These are phyloP conservation scores for Asarcornis scutulata DNA, from an alignment of 2,113 vertebrate species.

Conservation along the genomic window DNA sequence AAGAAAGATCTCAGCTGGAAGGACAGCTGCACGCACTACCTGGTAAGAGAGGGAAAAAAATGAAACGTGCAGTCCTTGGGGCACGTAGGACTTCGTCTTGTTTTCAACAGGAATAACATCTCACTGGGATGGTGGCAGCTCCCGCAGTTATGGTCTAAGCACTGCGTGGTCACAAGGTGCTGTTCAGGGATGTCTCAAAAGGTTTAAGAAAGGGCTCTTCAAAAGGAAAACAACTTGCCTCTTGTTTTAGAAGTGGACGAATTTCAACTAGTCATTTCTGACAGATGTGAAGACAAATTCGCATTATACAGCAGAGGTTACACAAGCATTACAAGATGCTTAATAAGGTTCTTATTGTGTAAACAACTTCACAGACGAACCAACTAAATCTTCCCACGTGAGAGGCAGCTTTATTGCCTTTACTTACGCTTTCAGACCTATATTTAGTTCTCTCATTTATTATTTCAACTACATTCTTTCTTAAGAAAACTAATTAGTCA, in stretches of 20 bases:
- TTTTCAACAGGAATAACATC: background rate
- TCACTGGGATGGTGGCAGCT: background rate
- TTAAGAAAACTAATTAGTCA: constrained; percentile 2
- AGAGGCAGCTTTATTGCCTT: background rate
- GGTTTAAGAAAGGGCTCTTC: background rate
- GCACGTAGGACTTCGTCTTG: background rate
- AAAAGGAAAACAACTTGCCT: background rate
- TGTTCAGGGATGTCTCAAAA: background rate
- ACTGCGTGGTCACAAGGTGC: accelerated
- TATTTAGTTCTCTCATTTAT: background rate
- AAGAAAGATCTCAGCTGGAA: background rate
- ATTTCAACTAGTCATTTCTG: background rate
- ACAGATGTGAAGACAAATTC: background rate
- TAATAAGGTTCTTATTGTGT: background rate
- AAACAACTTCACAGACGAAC: background rate
- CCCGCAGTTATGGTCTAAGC: accelerated
- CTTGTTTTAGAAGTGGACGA: background rate
- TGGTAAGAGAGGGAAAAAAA: background rate
- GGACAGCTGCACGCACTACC: background rate
- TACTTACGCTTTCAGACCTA: background rate
- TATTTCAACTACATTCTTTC: background rate
- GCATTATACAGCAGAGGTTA: background rate
- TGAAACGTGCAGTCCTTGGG: background rate
- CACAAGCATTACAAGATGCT: accelerated
- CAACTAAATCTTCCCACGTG: background rate